Base-by-base conservation (phyloP, 2,888 invertebrate species). In the Lamproptera curius region DNA sequence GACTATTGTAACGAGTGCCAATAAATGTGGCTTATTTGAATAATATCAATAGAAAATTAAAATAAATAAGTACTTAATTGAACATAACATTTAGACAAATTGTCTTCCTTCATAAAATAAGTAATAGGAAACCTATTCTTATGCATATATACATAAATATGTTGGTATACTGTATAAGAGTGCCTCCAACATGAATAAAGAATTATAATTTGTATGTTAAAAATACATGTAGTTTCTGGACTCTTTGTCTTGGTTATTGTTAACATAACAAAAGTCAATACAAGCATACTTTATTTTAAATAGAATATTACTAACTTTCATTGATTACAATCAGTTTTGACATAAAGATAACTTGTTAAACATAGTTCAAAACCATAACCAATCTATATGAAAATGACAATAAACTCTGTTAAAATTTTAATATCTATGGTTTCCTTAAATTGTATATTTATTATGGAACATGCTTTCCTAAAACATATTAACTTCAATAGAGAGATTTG, bases 1-100 rank as follows among this genome's bases (percentile, higher is more conserved):
- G 31, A 33, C 15, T 49, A 6, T 38, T 50, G 53, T 50, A 67
- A 65, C 58, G 58, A 65, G 78, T 80, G 80, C 80, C 80, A 80
- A 80, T 42, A 33, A 4, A 68, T 67, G 62, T 76, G 76, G 77
- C 79, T 73, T 72, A 53, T 67, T 44, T 40, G 16, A 52, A 58
- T 60, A 49, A 34, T 38, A 31, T 44, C 33, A 39, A 16, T 28
- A 34, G 52, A 62, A 56, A 54, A 58, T 59, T 37, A 46, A 6
- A 26, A 23, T 33, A 28, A 10, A 2, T 2, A 28, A 28, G 9
- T 28, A n/a, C n/a, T 9, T 2, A n/a, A 10, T 28, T 28, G 9
- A 10, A 5, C n/a, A n/a, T 28, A 28, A 28, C 2, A 9, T n/a
- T 28, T 28, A 10, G 10, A 28, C 28, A 28, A 10, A 4, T 28